Evolutionary conservation across 1,140 invertebrate species (phyloP).

Genomic region (Diachasma alloeum): DNA sequence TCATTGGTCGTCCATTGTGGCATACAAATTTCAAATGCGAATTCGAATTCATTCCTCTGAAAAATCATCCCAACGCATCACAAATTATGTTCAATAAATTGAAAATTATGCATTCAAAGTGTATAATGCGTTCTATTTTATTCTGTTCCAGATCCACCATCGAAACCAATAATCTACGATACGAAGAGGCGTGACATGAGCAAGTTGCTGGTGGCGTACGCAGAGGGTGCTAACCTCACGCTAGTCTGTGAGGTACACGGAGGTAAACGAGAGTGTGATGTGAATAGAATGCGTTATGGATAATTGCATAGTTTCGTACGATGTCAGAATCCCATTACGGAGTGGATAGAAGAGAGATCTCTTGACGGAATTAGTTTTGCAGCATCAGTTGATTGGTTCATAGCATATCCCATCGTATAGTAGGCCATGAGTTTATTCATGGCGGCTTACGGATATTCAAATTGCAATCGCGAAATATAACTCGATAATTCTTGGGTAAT

Average conservation of each 20-base stretch:
- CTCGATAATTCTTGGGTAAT: background rate
- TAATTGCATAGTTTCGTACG: constrained; percentile 22
- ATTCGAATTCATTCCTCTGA: too few species aligned
- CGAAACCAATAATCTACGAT: constrained; percentile 86
- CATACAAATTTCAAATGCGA: too few species aligned
- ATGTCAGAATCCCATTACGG: background rate
- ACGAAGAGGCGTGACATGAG: constrained; percentile 79
- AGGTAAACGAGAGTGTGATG: constrained; percentile 70
- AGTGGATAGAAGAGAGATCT: constrained; percentile 2
- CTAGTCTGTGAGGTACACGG: constrained; percentile 88
- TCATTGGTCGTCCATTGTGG: too few species aligned
- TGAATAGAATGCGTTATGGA: constrained; percentile 14
- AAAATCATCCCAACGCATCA: too few species aligned
- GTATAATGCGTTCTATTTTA: constrained; percentile 3
- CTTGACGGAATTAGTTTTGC: constrained; percentile 9
- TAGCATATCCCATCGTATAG: background rate
- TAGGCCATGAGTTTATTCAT: background rate
- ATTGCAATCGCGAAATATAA: background rate
- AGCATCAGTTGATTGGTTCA: background rate
- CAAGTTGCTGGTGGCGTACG: constrained; percentile 84
- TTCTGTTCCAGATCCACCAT: constrained; percentile 79
- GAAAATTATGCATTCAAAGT: background rate
- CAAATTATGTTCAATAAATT: too few species aligned
- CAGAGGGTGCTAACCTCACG: constrained; percentile 83
- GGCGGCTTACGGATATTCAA: background rate